phyloP scores from a whole-genome alignment of 2,888 invertebrate genomes.

The Eustalomyia histrio region DNA sequence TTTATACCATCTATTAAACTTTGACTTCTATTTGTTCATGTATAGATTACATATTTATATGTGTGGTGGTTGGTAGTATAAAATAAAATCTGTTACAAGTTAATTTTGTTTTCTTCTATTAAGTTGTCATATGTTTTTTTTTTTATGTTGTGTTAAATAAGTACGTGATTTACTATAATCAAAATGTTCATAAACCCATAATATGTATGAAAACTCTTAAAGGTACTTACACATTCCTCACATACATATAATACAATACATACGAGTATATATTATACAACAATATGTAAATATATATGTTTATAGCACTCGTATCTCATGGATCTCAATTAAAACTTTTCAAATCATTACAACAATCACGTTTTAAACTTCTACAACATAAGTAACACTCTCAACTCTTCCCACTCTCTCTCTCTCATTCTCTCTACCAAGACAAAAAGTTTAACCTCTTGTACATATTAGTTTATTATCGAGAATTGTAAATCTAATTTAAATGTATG shows the following conservation, averaged over 20 bases:
- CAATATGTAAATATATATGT: conserved; percentile 13
- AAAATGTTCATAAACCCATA: conserved; percentile 31
- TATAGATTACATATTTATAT: background rate
- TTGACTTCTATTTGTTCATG: background rate
- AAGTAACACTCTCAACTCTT: background rate
- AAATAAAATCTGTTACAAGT: conserved; percentile 47
- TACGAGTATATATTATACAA: background rate
- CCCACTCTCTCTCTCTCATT: background rate
- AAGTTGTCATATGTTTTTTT: conserved; percentile 45
- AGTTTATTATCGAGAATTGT: conserved; percentile 56
- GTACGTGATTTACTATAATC: conserved; percentile 59
- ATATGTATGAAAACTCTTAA: background rate
- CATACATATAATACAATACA: too few species aligned
- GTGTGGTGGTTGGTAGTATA: too few species aligned
- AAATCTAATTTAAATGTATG: conserved; percentile 59
- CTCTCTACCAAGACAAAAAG: conserved; percentile 19
- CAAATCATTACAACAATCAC: conserved; percentile 65
- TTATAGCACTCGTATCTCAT: conserved; percentile 43
- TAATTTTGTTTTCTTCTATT: conserved; percentile 45
- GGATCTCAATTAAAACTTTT: conserved; percentile 66
- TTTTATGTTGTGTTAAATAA: conserved; percentile 41
- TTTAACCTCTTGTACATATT: conserved; percentile 38
- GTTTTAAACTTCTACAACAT: conserved; percentile 51
- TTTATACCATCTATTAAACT: background rate
- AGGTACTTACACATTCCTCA: too few species aligned